phyloP scores from a whole-genome alignment of 2,888 invertebrate species.

The Meloe dianella region DNA sequence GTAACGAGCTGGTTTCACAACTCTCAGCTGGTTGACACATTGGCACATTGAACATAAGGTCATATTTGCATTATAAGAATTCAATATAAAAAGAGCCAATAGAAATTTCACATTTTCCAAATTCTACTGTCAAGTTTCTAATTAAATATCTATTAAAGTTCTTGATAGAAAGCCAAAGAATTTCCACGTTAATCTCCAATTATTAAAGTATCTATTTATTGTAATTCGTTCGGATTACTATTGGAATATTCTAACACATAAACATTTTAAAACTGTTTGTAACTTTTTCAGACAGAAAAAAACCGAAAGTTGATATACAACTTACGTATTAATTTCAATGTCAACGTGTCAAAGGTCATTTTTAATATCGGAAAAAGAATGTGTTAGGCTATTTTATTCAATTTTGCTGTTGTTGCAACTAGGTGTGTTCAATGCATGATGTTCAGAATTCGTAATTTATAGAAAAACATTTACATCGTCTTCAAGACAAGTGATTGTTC shows the following conservation, averaged over 20 bases:
- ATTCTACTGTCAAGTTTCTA: slow-evolving; percentile 9
- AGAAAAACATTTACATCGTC: slow-evolving; percentile 2
- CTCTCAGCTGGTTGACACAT: slow-evolving; percentile 6
- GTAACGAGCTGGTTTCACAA: neutral
- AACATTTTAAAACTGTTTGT: slow-evolving; percentile 1
- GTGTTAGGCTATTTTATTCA: neutral
- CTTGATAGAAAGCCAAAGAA: neutral
- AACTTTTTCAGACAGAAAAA: slow-evolving; percentile 11
- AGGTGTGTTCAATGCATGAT: neutral
- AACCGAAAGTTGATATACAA: slow-evolving; percentile 39
- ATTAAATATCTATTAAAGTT: neutral
- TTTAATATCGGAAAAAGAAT: neutral
- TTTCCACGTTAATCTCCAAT: neutral
- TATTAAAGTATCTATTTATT: neutral
- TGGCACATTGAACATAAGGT: slow-evolving; percentile 12
- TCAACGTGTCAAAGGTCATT: slow-evolving; percentile 32
- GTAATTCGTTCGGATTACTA: neutral
- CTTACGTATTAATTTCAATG: slow-evolving; percentile 39
- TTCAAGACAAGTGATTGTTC: slow-evolving; percentile 7
- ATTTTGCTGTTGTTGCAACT: neutral
- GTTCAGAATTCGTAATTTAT: neutral
- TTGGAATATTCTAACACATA: slow-evolving; percentile 3
- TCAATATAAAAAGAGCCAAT: neutral
- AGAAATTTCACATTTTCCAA: slow-evolving; percentile 10
- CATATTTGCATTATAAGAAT: slow-evolving; percentile 1